Evolutionary conservation across 2,797 vertebrate species (phyloP).

Genomic region (Hipposideros larvatus): DNA sequence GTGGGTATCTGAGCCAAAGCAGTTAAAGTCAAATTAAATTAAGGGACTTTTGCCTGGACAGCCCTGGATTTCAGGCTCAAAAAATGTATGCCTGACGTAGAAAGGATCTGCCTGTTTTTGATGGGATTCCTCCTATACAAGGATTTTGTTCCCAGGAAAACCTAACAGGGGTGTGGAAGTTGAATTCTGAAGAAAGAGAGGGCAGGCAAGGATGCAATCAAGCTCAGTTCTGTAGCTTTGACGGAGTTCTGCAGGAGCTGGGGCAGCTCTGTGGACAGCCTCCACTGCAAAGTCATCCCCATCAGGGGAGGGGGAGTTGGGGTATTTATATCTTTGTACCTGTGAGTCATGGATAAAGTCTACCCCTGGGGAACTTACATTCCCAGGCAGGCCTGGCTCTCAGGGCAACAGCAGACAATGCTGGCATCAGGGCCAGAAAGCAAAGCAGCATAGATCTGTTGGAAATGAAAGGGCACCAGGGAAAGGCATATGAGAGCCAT

Average conservation of each 20-base stretch:
- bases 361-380: neutral
- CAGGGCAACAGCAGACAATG: neutral
- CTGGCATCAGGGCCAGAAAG: neutral
- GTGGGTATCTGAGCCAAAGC: neutral
- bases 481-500: neutral
- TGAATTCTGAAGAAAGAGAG: neutral
- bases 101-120: neutral
- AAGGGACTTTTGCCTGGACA: neutral
- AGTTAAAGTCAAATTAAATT: neutral
- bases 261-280: neutral
- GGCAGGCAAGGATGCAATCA: neutral
- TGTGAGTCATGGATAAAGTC: neutral
- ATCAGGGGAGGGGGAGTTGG: neutral
- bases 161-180: neutral
- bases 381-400: neutral
- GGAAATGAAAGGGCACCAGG: neutral
- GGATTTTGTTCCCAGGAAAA: neutral
- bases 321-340: neutral
- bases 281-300: neutral
- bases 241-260: neutral
- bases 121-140: neutral
- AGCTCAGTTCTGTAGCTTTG: neutral
- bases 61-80: conserved; percentile 26
- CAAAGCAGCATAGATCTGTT: neutral
- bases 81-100: neutral